Evolutionary conservation across 2,797 vertebrate species (phyloP), one percentile per base, ranked within the genome.

Genomic region (Neosalanx taihuensis): DNA sequence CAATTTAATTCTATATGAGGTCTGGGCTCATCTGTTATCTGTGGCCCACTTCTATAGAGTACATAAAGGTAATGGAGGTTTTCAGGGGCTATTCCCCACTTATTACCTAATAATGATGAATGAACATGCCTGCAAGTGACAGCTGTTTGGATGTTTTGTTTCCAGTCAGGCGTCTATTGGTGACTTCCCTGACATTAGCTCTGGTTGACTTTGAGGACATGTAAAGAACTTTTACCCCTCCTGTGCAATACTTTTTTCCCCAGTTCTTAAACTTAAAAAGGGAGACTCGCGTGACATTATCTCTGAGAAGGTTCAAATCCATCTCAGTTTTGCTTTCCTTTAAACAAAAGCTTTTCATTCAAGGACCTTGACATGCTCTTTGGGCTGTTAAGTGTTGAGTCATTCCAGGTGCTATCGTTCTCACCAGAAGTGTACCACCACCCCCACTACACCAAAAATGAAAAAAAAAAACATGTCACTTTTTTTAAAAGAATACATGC

Each of bases 51-150:
- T 86, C 78, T 85, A 81, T 72, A 78, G 77, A 85, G 84, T 83
- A 87, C 83, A 88, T 84, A 85, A 86, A 89, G 86, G 91, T 91
- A 89, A 89, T 88, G 79, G 87, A 86, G 90, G 87, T 88, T 89
- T 92, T 88, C 76, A 73, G 88, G 83, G 89, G 82, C 88, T 85
- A 84, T 90, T 89, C 85, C 86, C 87, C 81, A 82, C 88, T 90
- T 92, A 92, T 90, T 87, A 88, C 89, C 88, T 92, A 93, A 94
- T 91, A 91, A 91, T 94, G 92, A 94, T 93, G 88, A 93, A 93
- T 93, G 91, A 87, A 89, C 86, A 79, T 64, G 79, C 81, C n/a
- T 49, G 64, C 62, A 89, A 91, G 85, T 93, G 93, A 94, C 92
- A 93, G 91, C 89, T 93, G 92, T 91, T 93, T 85, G 85, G 86